Conservation (phyloP, 2,888 invertebrate genomes). For the Corythucha ciliata region DNA sequence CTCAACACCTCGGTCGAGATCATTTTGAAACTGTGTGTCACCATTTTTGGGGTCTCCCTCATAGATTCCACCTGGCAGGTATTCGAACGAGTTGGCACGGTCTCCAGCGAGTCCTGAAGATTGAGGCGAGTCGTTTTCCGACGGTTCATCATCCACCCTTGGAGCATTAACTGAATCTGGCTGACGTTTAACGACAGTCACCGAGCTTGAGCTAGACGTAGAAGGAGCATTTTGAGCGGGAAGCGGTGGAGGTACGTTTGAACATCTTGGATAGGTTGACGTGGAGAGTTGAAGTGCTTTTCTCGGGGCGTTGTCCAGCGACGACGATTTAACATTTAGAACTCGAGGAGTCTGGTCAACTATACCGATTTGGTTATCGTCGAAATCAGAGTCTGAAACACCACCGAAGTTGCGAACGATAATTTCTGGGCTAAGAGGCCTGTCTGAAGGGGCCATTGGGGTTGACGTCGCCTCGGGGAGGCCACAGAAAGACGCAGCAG, state of each 20-base stretch:
- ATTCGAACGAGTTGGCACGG: slow-evolving; percentile 38
- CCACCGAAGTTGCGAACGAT: slow-evolving; percentile 18
- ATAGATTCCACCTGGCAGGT: slow-evolving; percentile 49
- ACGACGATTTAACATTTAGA: too few relatives aligned
- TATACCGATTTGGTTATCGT: too few relatives aligned
- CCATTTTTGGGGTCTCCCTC: slow-evolving; percentile 42
- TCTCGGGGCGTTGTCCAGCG: too few relatives aligned
- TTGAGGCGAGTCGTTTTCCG: slow-evolving; percentile 27
- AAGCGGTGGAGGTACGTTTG: too few relatives aligned
- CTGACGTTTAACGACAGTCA: slow-evolving; percentile 17
- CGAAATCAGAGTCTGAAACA: too few relatives aligned
- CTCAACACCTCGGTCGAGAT: slow-evolving; percentile 53
- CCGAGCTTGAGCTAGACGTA: too few relatives aligned
- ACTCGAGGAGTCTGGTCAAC: too few relatives aligned
- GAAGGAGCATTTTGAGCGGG: too few relatives aligned
- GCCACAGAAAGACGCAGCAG: slow-evolving; percentile 33
- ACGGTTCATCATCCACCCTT: too few relatives aligned
- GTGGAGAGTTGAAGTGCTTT: too few relatives aligned
- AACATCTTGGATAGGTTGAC: too few relatives aligned
- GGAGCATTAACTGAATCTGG: too few relatives aligned
- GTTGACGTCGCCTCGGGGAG: slow-evolving; percentile 42
- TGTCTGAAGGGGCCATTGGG: slow-evolving; percentile 27
- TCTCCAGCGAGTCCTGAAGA: slow-evolving; percentile 27
- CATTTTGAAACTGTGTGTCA: slow-evolving; percentile 44
- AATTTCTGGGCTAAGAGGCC: slow-evolving; percentile 30